Evolutionary conservation across 1,140 invertebrate genomes (phyloP).

Genomic region (Lycorma delicatula): DNA sequence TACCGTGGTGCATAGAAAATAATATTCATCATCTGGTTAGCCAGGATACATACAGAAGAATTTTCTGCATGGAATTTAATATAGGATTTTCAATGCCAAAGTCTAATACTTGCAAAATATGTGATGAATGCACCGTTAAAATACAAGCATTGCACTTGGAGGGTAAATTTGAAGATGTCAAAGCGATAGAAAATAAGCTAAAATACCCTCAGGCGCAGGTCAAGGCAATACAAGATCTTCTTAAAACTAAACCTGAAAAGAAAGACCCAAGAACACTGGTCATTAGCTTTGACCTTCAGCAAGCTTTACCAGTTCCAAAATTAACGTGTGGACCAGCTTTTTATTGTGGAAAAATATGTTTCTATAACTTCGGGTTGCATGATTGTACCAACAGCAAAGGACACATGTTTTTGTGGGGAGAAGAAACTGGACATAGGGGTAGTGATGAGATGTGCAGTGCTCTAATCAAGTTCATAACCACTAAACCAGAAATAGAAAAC

Average conservation of each 20-base stretch:
- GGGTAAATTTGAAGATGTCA: too few relatives aligned
- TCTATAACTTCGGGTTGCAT: conserved; percentile 23
- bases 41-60: conserved; percentile 11
- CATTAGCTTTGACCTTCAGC: conserved; percentile 12
- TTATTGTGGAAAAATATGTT: conserved; percentile 23
- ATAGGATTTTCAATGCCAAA: conserved; percentile 16
- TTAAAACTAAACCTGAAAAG: too few relatives aligned
- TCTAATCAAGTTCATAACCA: conserved; percentile 7
- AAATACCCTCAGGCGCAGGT: too few relatives aligned
- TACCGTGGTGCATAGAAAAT: not conserved
- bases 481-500: conserved; percentile 10
- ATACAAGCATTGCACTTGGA: too few relatives aligned
- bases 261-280: too few relatives aligned
- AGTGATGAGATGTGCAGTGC: conserved; percentile 11
- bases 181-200: too few relatives aligned
- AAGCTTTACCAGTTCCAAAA: conserved; percentile 19
- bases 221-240: too few relatives aligned
- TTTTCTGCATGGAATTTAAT: conserved; percentile 14
- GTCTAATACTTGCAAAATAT: conserved; percentile 18
- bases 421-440: conserved; percentile 17
- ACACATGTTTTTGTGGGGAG: conserved; percentile 24
- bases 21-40: not conserved
- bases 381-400: conserved; percentile 18
- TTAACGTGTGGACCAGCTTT: conserved; percentile 16
- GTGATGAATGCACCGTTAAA: conserved; percentile 9